A percentile compares a stretch with the other conserved stretches of the same genome.
Evolutionary conservation across 1,140 invertebrate species (phyloP).

Genomic region (Druon quercuslanigerum): DNA sequence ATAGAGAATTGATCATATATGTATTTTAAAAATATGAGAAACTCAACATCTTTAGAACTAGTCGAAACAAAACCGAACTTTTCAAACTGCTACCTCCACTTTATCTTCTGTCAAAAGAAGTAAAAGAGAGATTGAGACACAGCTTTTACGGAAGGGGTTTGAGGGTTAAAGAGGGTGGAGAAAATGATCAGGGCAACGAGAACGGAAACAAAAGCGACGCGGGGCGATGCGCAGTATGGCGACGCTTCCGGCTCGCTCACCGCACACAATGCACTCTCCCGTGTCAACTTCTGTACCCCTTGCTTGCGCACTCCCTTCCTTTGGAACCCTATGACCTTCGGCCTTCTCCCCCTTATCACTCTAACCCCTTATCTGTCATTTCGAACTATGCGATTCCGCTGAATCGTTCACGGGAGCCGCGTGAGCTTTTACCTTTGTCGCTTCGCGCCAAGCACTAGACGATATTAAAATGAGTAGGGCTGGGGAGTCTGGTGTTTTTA

Average conservation of each 20-base stretch:
- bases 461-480: constrained; percentile 64
- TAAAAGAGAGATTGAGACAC: not conserved
- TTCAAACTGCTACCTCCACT: too few species aligned
- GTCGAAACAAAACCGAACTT: too few species aligned
- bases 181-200: constrained; percentile 68
- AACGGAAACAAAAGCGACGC: constrained; percentile 73
- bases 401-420: constrained; percentile 37
- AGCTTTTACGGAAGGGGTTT: constrained; percentile 39
- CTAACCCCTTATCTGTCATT: constrained; percentile 34
- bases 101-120: not conserved
- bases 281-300: constrained; percentile 70
- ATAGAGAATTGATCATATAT: too few species aligned
- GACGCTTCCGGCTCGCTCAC: constrained; percentile 75
- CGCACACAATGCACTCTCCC: constrained; percentile 72
- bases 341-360: constrained; percentile 10
- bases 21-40: too few species aligned
- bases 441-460: constrained; percentile 60
- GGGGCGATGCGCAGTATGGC: constrained; percentile 72
- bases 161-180: constrained; percentile 50
- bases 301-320: constrained; percentile 59
- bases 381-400: constrained; percentile 35
- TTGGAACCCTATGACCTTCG: constrained; percentile 53
- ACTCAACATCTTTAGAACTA: too few species aligned
- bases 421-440: constrained; percentile 52
- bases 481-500: constrained; percentile 45